Evolutionary conservation across 2,888 invertebrate genomes (phyloP).

Genomic region (Dryobotodes eremita): DNA sequence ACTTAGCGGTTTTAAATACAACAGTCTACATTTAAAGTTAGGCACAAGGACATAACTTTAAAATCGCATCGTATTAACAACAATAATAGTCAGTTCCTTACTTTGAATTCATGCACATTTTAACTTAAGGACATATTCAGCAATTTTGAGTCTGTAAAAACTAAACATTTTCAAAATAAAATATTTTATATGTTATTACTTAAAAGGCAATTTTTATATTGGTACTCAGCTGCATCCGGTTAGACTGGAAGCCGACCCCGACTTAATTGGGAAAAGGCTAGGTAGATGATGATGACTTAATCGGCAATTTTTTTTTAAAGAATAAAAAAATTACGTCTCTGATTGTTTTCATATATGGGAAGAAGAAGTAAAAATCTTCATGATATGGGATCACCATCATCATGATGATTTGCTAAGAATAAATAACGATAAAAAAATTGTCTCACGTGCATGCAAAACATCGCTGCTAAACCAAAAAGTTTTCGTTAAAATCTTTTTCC

Average conservation of each 20-base stretch:
- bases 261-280: too few relatives aligned
- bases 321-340: not conserved
- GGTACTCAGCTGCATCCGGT: too few relatives aligned
- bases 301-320: not conserved
- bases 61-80: not conserved
- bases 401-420: not conserved
- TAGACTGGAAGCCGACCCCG: too few relatives aligned
- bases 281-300: too few relatives aligned
- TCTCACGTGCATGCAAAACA: not conserved
- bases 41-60: not conserved
- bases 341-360: too few relatives aligned
- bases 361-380: not conserved
- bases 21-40: not conserved
- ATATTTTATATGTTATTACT: too few relatives aligned
- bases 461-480: not conserved
- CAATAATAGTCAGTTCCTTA: constrained; percentile 1
- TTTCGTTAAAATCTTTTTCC: constrained; percentile 4
- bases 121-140: constrained; percentile 3
- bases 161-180: not conserved
- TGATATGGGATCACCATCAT: too few relatives aligned
- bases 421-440: not conserved
- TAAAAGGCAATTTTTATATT: too few relatives aligned
- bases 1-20: not conserved
- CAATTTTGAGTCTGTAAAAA: not conserved
- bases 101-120: constrained; percentile 11